These are phyloP conservation scores for Calyptommatus sinebrachiatus DNA, from an alignment of 2,113 vertebrate genomes.

Conservation along the genomic window DNA sequence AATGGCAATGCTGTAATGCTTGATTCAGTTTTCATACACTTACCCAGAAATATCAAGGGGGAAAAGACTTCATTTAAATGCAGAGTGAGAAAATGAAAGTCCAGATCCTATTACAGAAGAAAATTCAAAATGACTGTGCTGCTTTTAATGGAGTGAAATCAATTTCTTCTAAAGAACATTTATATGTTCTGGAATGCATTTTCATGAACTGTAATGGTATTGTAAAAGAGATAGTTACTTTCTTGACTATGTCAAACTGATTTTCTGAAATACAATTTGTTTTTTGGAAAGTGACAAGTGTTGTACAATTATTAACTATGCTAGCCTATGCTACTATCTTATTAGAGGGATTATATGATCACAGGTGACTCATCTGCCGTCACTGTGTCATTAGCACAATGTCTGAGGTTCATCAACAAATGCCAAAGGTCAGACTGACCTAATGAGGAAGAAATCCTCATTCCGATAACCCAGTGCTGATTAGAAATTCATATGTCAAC, in stretches of 20 bases:
- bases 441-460: too few species aligned
- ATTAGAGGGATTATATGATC: too few species aligned
- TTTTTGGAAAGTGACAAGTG: background rate
- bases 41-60: conserved; percentile 43
- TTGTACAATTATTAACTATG: too few species aligned
- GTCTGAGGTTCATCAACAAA: too few species aligned
- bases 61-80: conserved; percentile 56
- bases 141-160: conserved; percentile 56
- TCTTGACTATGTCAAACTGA: background rate
- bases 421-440: too few species aligned
- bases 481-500: too few species aligned
- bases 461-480: too few species aligned
- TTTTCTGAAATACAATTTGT: background rate
- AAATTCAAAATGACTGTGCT: conserved; percentile 45
- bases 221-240: background rate
- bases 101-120: conserved; percentile 36
- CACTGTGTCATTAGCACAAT: too few species aligned
- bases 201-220: conserved; percentile 11
- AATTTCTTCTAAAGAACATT: conserved; percentile 48
- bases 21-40: conserved; percentile 23
- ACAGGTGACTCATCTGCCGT: too few species aligned
- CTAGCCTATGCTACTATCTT: too few species aligned
- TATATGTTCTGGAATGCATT: conserved; percentile 31
- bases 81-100: conserved; percentile 53
- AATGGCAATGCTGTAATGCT: conserved; percentile 22